Evolutionary conservation across 2,888 invertebrate species (phyloP), one percentile per base, ranked within the genome.

Genomic region (Habroteleia sp.): DNA sequence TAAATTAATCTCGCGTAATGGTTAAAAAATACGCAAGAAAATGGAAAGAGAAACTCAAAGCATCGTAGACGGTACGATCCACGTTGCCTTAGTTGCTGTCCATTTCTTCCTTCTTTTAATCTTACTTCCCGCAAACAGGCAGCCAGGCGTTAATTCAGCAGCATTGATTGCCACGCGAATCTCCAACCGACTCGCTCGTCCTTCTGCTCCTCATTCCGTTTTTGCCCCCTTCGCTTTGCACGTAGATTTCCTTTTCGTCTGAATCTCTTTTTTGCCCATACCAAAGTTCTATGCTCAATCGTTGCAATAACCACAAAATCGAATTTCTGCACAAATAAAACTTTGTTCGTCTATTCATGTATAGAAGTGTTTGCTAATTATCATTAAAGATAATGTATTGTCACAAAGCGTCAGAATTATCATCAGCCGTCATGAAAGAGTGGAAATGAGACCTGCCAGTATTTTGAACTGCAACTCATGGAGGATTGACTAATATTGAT

Each of bases 121-220:
- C 87, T 87, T 86, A 85, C 86, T 87, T 85, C 83, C 85, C 86
- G 83, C 86, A 87, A 87, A 86, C 87, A 87, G 82, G 83, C 86
- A 87, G 86, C 84, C 87, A 85, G 87, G 87, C 87, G 87, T 87
- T 87, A 87, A 87, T 87, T 87, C 87, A 85, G 83, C 86, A 83
- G 87, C 87, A 87, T 87, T 87, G 87, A 87, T 87, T 87, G 86
- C 86, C 85, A 84, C 85, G 81, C 84, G 84, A 84, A 82, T 80
- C 82, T 80, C 80, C 81, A 75, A 73, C 81, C 82, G 74, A 60
- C 72, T 58, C 63, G 46, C 56, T 46, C 31, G 11, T 75, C 73
- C 77, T 78, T 62, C 76, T 58, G 46, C 63, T 60, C 73, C 68
- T 63, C 37, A 8, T 48, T 23, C 39, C 44, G n/a, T 62, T 58